Percentiles rank a stretch among this genome's conserved stretches.
Conservation (phyloP, 2,797 vertebrate genomes). For the Danio kyathit region DNA sequence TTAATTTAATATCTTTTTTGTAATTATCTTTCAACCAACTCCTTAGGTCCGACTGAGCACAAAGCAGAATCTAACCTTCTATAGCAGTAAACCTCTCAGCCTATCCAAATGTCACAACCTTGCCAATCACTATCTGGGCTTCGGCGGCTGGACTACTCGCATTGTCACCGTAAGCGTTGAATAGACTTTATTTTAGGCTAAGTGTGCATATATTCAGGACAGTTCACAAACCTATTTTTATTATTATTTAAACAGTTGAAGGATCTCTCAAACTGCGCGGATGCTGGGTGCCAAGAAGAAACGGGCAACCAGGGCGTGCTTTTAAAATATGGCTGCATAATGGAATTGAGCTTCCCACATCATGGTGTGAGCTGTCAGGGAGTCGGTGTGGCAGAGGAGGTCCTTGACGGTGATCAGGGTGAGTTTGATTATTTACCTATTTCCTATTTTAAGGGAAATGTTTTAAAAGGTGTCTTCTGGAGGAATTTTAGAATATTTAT, state of each 20-base stretch:
- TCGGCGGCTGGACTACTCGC: conserved; percentile 85
- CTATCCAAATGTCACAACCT: conserved; percentile 83
- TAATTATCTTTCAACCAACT: neutral
- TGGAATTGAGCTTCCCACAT: conserved; percentile 79
- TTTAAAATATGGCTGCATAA: conserved; percentile 81
- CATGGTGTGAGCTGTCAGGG: conserved; percentile 73
- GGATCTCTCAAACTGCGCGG: conserved; percentile 76
- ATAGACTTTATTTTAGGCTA: neutral
- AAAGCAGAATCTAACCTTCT: conserved; percentile 70
- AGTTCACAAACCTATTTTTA: neutral
- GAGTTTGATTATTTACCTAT: neutral
- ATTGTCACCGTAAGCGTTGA: conserved; percentile 80
- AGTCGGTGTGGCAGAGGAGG: conserved; percentile 76
- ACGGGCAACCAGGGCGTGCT: conserved; percentile 30
- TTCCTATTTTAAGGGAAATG: too few species aligned
- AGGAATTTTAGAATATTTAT: too few species aligned
- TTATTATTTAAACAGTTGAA: conserved; percentile 75
- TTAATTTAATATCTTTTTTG: neutral
- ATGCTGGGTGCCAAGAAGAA: conserved; percentile 55
- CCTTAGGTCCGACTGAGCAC: conserved; percentile 83
- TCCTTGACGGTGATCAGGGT: conserved; percentile 65
- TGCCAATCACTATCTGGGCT: conserved; percentile 88
- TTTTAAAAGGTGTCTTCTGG: too few species aligned
- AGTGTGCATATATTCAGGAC: neutral
- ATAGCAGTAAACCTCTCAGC: conserved; percentile 69